Evolutionary conservation across 2,113 vertebrate species (phyloP).

Genomic region (Calypte anna): DNA sequence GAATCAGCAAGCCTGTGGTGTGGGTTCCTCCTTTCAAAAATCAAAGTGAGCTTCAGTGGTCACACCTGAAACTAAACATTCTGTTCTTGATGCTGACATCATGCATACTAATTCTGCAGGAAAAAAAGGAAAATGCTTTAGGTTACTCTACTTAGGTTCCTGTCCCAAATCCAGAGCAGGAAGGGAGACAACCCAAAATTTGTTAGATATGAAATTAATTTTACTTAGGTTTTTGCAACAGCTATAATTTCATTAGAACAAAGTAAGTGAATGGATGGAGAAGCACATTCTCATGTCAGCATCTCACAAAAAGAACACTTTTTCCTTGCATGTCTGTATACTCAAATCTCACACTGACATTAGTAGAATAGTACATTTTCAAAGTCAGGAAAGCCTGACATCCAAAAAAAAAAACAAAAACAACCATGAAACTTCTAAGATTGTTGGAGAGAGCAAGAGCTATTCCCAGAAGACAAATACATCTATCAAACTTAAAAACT

Average conservation of each 20-base stretch:
- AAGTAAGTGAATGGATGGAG: background rate
- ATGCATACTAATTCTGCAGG: background rate
- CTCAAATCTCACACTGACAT: background rate
- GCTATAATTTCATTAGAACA: background rate
- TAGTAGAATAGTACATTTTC: background rate
- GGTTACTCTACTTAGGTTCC: background rate
- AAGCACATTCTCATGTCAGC: background rate
- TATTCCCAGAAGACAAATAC: background rate
- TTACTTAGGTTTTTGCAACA: background rate
- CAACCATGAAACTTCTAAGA: background rate
- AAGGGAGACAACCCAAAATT: background rate
- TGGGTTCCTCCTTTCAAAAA: background rate
- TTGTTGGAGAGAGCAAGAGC: background rate
- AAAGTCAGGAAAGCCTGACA: background rate
- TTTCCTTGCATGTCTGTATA: background rate
- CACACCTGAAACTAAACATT: background rate
- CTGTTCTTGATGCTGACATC: background rate
- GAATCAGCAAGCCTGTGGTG: background rate
- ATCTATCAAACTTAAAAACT: background rate
- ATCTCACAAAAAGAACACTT: background rate
- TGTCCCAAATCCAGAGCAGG: background rate
- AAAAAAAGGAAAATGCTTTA: background rate
- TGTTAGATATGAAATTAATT: background rate
- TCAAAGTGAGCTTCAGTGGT: background rate
- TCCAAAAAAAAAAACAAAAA: background rate